phyloP scores from a whole-genome alignment of 2,888 invertebrate species.

The Drosophila ezoana region DNA sequence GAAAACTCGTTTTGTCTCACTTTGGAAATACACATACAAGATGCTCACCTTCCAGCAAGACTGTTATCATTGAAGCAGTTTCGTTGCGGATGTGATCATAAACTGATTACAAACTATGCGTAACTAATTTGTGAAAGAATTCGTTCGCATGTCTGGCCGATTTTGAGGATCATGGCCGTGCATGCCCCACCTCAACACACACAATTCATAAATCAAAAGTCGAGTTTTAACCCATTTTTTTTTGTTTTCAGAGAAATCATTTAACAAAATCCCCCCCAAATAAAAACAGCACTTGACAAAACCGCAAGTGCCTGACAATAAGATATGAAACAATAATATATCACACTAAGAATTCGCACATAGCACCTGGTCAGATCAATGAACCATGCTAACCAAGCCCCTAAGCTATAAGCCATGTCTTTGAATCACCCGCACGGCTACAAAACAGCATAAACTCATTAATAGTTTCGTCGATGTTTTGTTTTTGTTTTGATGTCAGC shows the following conservation, averaged over 20 bases:
- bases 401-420: slow-evolving; percentile 27
- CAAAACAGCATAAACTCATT: slow-evolving; percentile 69
- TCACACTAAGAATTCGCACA: slow-evolving; percentile 43
- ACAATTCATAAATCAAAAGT: slow-evolving; percentile 42
- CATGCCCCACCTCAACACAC: slow-evolving; percentile 24
- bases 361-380: slow-evolving; percentile 56
- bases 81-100: slow-evolving; percentile 42
- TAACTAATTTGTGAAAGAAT: neutral
- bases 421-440: slow-evolving; percentile 19
- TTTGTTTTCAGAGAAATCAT: slow-evolving; percentile 41
- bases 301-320: slow-evolving; percentile 36
- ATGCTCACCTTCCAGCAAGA: slow-evolving; percentile 64
- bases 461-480: slow-evolving; percentile 33
- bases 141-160: slow-evolving; percentile 27
- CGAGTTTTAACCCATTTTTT: slow-evolving; percentile 40
- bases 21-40: slow-evolving; percentile 31
- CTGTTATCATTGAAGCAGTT: slow-evolving; percentile 66
- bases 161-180: slow-evolving; percentile 57
- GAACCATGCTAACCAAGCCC: slow-evolving; percentile 64
- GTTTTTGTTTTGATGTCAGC: slow-evolving; percentile 47
- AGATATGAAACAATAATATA: slow-evolving; percentile 39
- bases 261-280: slow-evolving; percentile 26
- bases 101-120: slow-evolving; percentile 42
- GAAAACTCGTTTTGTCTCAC: slow-evolving; percentile 53
- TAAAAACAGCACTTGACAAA: slow-evolving; percentile 4